Evolutionary conservation across 1,140 invertebrate genomes (phyloP).

Genomic region (Nautilus pompilius): DNA sequence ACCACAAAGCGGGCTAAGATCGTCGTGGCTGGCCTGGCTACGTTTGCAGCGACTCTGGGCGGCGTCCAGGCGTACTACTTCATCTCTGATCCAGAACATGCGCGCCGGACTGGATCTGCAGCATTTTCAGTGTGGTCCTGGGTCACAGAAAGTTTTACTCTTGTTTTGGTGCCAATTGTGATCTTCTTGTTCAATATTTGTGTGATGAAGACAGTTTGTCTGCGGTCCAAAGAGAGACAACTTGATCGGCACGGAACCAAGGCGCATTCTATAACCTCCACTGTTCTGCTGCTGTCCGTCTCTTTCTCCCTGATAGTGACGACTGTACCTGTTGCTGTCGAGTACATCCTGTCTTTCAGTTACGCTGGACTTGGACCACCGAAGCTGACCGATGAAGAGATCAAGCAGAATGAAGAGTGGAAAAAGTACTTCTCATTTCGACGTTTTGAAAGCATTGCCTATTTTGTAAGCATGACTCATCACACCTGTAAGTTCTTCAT

Average conservation of each 20-base stretch:
- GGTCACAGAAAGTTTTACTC: conserved; percentile 44
- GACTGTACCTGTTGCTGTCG: conserved; percentile 45
- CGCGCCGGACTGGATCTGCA: conserved; percentile 12
- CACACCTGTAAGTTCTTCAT: conserved; percentile 53
- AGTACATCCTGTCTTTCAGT: conserved; percentile 33
- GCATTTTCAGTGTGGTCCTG: conserved; percentile 46
- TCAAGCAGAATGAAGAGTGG: conserved; percentile 33
- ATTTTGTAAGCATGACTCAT: conserved; percentile 49
- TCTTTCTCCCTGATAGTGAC: conserved; percentile 53
- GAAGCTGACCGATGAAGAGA: conserved; percentile 9
- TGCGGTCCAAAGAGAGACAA: conserved; percentile 19
- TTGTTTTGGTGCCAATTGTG: conserved; percentile 39
- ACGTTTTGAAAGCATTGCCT: conserved; percentile 37
- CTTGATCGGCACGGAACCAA: conserved; percentile 5
- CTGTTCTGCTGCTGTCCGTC: conserved; percentile 46
- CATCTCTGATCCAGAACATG: conserved; percentile 25
- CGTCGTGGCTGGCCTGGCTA: conserved; percentile 55
- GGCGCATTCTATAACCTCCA: conserved; percentile 34
- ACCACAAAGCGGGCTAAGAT: conserved; percentile 72
- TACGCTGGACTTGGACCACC: conserved; percentile 23
- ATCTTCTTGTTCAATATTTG: conserved; percentile 48
- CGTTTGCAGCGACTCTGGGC: conserved; percentile 28
- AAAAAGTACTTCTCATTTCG: conserved; percentile 37
- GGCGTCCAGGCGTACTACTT: conserved; percentile 49
- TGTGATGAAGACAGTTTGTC: conserved; percentile 40